Conservation (phyloP, 2,797 vertebrate species). For the Tokudaia muenninki region DNA sequence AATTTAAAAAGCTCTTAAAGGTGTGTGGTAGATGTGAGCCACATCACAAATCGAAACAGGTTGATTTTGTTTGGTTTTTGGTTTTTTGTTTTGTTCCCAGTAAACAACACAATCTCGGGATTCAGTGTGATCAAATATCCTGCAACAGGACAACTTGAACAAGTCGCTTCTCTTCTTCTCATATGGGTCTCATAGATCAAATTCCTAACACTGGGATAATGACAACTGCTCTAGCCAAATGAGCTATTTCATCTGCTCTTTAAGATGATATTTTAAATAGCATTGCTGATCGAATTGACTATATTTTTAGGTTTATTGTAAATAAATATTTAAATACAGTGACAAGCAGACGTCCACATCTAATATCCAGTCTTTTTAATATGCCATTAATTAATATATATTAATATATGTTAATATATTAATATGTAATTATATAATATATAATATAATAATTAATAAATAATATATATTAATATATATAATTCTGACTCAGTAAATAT, state of each 20-base stretch:
- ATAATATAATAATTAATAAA: no score
- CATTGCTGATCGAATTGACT: background rate
- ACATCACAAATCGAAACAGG: background rate
- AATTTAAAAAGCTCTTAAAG: no score
- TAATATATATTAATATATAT: background rate
- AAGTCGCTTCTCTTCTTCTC: background rate
- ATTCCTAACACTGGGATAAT: no score
- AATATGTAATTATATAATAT: background rate
- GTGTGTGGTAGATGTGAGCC: background rate
- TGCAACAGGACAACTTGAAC: background rate
- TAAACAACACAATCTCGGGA: background rate
- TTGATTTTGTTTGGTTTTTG: no score
- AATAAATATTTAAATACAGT: background rate
- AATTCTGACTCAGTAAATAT: background rate
- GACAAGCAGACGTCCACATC: background rate
- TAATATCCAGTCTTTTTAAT: background rate
- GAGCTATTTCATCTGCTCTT: background rate
- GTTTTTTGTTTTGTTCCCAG: background rate
- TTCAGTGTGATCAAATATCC: background rate
- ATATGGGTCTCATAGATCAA: background rate
- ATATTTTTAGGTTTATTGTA: background rate
- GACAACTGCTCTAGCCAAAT: background rate
- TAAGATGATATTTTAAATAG: background rate
- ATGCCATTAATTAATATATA: slow-evolving; percentile 7
- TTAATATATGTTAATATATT: background rate